Percentiles rank a stretch among this genome's conserved stretches.
Evolutionary conservation across 1,140 invertebrate species (phyloP).

Genomic region (Phortica variegata): DNA sequence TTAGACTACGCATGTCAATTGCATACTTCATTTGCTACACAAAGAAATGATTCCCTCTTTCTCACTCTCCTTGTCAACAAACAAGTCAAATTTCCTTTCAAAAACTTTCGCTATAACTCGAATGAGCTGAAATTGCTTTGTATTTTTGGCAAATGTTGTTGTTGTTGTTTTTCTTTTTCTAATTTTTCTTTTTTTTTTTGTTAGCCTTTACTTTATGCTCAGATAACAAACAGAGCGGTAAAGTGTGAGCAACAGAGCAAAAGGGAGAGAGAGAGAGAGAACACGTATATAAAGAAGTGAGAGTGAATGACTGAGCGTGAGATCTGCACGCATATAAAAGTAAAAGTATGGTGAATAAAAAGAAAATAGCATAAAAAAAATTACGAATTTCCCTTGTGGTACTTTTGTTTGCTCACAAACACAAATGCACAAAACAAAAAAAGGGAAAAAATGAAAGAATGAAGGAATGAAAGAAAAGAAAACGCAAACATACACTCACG

Average conservation of each 20-base stretch:
- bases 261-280: conserved; percentile 20
- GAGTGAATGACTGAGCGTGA: too few relatives aligned
- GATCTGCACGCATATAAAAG: too few relatives aligned
- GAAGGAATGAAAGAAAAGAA: too few relatives aligned
- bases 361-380: conserved; percentile 25
- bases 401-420: conserved; percentile 15
- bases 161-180: conserved; percentile 12
- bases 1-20: too few relatives aligned
- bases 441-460: too few relatives aligned
- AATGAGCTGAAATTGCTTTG: too few relatives aligned
- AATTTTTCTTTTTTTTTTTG: conserved; percentile 8
- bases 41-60: too few relatives aligned
- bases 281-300: too few relatives aligned
- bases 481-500: not conserved
- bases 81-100: too few relatives aligned
- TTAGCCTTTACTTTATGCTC: conserved; percentile 1
- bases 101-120: too few relatives aligned
- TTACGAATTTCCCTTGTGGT: conserved; percentile 44
- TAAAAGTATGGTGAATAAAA: conserved; percentile 46
- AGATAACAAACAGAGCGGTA: conserved; percentile 4
- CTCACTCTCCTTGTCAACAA: too few relatives aligned
- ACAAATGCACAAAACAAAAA: conserved; percentile 14
- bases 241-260: conserved; percentile 7
- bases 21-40: too few relatives aligned
- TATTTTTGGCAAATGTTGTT: conserved; percentile 8